Percentiles rank a stretch among this genome's conserved stretches.
phyloP scores from a whole-genome alignment of 2,113 vertebrate genomes.

The Onychostoma macrolepis region DNA sequence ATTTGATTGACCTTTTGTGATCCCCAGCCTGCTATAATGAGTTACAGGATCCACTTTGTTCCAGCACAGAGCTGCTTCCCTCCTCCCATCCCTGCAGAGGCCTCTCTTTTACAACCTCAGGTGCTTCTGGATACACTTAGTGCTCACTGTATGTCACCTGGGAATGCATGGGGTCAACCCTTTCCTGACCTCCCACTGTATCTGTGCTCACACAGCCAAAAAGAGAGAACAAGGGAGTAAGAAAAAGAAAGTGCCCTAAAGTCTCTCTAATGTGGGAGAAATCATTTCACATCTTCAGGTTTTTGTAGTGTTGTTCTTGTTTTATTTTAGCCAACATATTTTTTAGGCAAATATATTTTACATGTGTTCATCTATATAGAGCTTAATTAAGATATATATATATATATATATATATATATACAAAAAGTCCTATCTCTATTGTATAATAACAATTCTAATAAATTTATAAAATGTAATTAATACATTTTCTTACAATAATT shows the following conservation, averaged over 20 bases:
- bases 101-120: constrained; percentile 54
- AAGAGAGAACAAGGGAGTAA: constrained; percentile 19
- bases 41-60: constrained; percentile 40
- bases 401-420: too few relatives aligned
- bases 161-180: constrained; percentile 50
- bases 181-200: constrained; percentile 43
- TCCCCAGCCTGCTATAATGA: constrained; percentile 45
- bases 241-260: constrained; percentile 13
- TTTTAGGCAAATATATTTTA: not conserved
- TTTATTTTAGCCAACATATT: not conserved
- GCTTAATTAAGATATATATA: not conserved
- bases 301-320: not conserved
- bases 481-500: not conserved
- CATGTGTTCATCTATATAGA: not conserved
- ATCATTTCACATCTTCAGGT: not conserved
- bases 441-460: not conserved
- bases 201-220: constrained; percentile 41
- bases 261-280: not conserved
- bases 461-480: not conserved
- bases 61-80: constrained; percentile 14
- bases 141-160: constrained; percentile 36
- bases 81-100: constrained; percentile 33
- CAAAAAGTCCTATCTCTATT: not conserved
- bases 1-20: constrained; percentile 48
- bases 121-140: constrained; percentile 56